A percentile compares a stretch with the other conserved stretches of the same genome.
These are phyloP conservation scores for Florisuga fusca DNA, from an alignment of 2,797 vertebrate genomes.

Conservation along the genomic window DNA sequence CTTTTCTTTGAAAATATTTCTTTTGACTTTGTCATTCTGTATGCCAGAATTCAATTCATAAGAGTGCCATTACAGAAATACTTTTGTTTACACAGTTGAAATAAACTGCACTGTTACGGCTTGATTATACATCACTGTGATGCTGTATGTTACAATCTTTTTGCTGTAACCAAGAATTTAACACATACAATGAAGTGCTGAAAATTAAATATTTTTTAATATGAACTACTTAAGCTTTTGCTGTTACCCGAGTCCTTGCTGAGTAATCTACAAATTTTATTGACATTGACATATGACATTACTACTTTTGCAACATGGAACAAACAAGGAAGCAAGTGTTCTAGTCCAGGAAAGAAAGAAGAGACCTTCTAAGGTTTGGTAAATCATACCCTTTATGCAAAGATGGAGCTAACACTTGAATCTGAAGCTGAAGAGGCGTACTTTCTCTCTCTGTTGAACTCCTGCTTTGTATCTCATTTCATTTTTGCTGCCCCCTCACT, in stretches of 20 bases:
- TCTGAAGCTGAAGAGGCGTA: background rate
- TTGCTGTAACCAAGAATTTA: constrained; percentile 15
- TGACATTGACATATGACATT: background rate
- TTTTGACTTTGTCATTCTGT: background rate
- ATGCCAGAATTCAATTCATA: background rate
- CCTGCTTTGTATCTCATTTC: background rate
- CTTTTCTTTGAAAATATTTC: background rate
- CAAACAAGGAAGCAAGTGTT: background rate
- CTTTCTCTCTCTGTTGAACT: background rate
- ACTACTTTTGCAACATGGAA: background rate
- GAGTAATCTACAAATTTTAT: background rate
- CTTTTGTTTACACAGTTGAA: constrained; percentile 56
- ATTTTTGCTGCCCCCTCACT: background rate
- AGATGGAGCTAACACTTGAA: background rate
- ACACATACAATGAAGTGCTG: background rate
- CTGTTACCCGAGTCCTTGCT: background rate
- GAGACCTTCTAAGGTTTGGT: background rate
- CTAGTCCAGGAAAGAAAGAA: background rate
- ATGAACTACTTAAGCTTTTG: background rate
- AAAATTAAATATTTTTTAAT: constrained; percentile 65
- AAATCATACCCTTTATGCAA: background rate
- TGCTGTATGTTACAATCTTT: background rate
- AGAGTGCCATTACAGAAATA: constrained; percentile 7
- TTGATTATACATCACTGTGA: constrained; percentile 2
- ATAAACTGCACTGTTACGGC: constrained; percentile 12